Evolutionary conservation across 2,797 vertebrate species (phyloP).

Genomic region (Meda fulgida): DNA sequence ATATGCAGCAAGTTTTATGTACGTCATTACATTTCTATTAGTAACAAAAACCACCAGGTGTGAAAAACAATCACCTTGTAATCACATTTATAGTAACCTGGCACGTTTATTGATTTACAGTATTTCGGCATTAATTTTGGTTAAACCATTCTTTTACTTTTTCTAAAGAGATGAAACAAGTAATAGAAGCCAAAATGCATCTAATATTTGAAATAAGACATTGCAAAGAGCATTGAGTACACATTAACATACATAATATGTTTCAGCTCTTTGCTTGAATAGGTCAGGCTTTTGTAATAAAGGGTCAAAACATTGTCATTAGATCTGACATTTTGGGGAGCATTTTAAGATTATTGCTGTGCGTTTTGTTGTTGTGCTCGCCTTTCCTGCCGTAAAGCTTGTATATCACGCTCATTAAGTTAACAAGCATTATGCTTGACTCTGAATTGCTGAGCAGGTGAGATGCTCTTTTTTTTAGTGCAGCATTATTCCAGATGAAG

Average conservation of each 20-base stretch:
- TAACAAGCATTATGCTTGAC: conserved; percentile 44
- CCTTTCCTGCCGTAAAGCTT: conserved; percentile 14
- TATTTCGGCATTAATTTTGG: not conserved
- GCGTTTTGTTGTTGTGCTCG: conserved; percentile 3
- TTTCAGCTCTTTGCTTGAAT: not conserved
- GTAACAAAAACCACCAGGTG: conserved; percentile 3
- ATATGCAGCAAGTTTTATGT: conserved; percentile 2
- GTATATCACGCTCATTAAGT: conserved; percentile 33
- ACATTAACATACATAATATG: not conserved
- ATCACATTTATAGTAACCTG: not conserved
- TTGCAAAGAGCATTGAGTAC: not conserved
- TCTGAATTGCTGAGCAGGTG: conserved; percentile 39
- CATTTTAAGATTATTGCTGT: conserved; percentile 15
- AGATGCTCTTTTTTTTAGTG: conserved; percentile 36
- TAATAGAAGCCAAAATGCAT: not conserved
- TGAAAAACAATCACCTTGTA: conserved; percentile 10
- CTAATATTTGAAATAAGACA: not conserved
- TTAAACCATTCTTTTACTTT: not conserved
- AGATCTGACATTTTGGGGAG: conserved; percentile 29
- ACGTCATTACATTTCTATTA: not conserved
- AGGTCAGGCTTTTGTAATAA: conserved; percentile 12
- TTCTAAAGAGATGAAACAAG: not conserved
- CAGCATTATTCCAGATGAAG: conserved; percentile 40
- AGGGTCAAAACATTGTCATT: conserved; percentile 18
- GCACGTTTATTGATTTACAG: not conserved